Conservation (phyloP, 2,113 vertebrate species). For the Numida meleagris region DNA sequence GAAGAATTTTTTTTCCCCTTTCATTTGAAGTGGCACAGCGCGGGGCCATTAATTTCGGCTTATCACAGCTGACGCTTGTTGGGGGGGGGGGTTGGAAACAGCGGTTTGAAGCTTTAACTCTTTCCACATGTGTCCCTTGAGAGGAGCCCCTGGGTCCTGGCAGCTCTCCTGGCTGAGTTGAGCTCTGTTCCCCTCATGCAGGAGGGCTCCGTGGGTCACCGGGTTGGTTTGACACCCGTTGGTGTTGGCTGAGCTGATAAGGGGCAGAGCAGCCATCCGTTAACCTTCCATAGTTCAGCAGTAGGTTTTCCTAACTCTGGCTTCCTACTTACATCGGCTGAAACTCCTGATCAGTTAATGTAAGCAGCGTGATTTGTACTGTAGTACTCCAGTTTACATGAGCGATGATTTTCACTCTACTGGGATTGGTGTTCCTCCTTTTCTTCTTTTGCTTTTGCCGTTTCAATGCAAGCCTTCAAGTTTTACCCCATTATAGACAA, state of each 20-base stretch:
- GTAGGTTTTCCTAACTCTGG: slow-evolving; percentile 9
- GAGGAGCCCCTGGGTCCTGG: slow-evolving; percentile 13
- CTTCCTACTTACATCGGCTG: slow-evolving; percentile 17
- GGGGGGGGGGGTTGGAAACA: neutral
- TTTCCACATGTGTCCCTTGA: slow-evolving; percentile 38
- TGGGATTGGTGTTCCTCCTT: neutral
- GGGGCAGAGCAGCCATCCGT: slow-evolving; percentile 30
- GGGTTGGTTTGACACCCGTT: slow-evolving; percentile 59
- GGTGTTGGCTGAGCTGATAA: slow-evolving; percentile 70
- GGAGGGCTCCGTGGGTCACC: slow-evolving; percentile 38
- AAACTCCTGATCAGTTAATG: slow-evolving; percentile 12
- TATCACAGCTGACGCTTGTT: slow-evolving; percentile 70
- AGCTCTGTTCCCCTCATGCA: neutral
- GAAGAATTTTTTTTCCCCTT: neutral
- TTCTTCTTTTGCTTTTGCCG: neutral
- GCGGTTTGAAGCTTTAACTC: slow-evolving; percentile 50
- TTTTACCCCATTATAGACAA: neutral
- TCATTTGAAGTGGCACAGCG: slow-evolving; percentile 56
- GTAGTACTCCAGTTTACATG: neutral
- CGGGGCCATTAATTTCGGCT: slow-evolving; percentile 69
- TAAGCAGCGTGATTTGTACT: slow-evolving; percentile 39
- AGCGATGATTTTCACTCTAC: slow-evolving; percentile 25
- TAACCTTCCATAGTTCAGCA: neutral
- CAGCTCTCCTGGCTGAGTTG: slow-evolving; percentile 7
- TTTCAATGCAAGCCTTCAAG: neutral